Evolutionary conservation across 2,888 invertebrate genomes (phyloP), one percentile per base, ranked within the genome.

Genomic region (Thymelicus sylvestris): DNA sequence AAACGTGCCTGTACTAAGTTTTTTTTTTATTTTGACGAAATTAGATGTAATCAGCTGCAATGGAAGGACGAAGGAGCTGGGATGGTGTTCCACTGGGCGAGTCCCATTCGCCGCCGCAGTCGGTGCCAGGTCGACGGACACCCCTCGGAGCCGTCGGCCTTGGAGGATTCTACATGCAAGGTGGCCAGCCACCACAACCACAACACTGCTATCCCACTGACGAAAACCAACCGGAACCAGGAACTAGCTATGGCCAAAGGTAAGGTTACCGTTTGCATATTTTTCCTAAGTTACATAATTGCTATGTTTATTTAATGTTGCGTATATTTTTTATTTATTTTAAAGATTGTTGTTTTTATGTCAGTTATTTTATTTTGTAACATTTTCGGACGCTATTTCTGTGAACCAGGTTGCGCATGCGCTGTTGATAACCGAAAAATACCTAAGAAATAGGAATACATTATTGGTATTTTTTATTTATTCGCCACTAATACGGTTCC

Each of bases 101-200:
- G 80, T 90, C 93, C 41, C 93, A 91, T 77, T 94, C 94, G 73
- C 94, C 94, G 71, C 93, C 95, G 73, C 95, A 95, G 81, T 95
- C 95, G 79, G 95, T 95, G 74, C 95, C 95, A 48, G 95, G 95
- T 1, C 90, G 97, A 77, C 92, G 97, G 80, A 98, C 97, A 48
- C 97, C 97, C 39, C 89, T 98, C 68, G 97, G 97, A 12, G 96
- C 97, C 7, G 97, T 98, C 38, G 97, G 97, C 15, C 93, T 98
- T 41, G 97, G 97, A 38, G 97, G 97, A n/a, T 97, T 97, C 89
- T 97, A 97, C 90, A 97, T 97, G 87, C 97, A 97, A 84, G 94
- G 94, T 73, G 95, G 95, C 66, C 93, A 94, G 85, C 91, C 93
- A 76, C 90, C 91, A 79, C 89, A 92, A 74, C 94, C 94, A 50